phyloP scores from a whole-genome alignment of 2,797 vertebrate species.

The Melanotaenia boesemani region DNA sequence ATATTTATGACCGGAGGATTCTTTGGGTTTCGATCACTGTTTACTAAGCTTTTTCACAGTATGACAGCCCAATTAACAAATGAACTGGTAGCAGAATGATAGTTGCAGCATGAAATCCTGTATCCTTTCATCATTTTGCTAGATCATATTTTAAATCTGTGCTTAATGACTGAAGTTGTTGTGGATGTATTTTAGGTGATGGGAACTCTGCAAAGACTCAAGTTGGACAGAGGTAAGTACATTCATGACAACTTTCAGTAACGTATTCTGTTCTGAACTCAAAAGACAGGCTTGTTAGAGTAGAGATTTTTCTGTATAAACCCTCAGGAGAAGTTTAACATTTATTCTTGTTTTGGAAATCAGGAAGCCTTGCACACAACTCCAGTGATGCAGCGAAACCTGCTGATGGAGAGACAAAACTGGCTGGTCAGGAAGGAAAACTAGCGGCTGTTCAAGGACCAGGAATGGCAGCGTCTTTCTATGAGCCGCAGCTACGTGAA shows the following conservation, averaged over 20 bases:
- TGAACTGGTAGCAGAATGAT: background rate
- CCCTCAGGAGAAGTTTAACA: background rate
- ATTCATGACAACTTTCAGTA: background rate
- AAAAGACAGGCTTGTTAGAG: background rate
- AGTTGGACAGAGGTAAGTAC: slow-evolving; percentile 72
- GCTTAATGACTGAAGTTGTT: slow-evolving; percentile 2
- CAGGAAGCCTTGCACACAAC: slow-evolving; percentile 34
- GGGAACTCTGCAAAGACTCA: slow-evolving; percentile 63
- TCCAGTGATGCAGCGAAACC: slow-evolving; percentile 31
- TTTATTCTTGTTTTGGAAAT: slow-evolving; percentile 29
- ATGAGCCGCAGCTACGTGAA: slow-evolving; percentile 79
- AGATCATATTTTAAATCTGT: background rate
- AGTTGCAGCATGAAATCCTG: background rate
- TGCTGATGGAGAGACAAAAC: slow-evolving; percentile 30
- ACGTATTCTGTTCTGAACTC: background rate
- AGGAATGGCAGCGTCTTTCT: slow-evolving; percentile 75
- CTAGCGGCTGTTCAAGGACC: slow-evolving; percentile 25
- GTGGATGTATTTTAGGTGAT: slow-evolving; percentile 62
- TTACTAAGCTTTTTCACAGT: background rate
- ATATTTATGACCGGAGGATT: background rate
- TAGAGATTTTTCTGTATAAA: background rate
- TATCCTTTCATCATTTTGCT: background rate
- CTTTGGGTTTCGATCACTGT: background rate
- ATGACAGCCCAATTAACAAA: background rate
- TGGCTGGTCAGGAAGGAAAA: slow-evolving; percentile 4